These are phyloP conservation scores for Sialia sialis DNA, from an alignment of 2,113 vertebrate species.

Conservation along the genomic window DNA sequence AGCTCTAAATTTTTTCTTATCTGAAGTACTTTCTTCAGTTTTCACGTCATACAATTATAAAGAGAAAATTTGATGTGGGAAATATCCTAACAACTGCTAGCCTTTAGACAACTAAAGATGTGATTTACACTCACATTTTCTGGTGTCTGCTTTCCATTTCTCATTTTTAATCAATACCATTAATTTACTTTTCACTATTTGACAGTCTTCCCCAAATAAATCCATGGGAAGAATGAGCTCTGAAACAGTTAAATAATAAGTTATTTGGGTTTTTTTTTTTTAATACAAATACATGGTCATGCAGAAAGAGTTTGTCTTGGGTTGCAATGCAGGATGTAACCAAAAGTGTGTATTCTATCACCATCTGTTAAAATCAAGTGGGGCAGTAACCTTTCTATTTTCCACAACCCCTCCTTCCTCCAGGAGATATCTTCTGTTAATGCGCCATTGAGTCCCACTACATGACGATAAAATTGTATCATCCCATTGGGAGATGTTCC, in stretches of 20 bases:
- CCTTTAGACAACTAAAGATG: background rate
- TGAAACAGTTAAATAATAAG: background rate
- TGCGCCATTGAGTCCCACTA: no score
- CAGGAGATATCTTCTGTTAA: no score
- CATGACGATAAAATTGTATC: no score
- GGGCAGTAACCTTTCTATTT: no score
- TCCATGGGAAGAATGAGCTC: background rate
- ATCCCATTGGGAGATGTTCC: no score
- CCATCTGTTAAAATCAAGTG: no score
- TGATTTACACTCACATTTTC: background rate
- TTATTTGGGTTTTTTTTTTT: background rate
- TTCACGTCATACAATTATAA: background rate
- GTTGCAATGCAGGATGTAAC: no score
- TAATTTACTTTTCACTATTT: background rate
- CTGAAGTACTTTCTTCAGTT: background rate
- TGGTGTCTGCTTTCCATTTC: background rate
- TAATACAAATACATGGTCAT: background rate
- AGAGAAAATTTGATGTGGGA: background rate
- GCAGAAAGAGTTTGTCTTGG: background rate
- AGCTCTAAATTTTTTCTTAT: background rate
- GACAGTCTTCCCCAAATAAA: background rate
- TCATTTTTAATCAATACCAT: background rate
- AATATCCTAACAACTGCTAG: background rate
- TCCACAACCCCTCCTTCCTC: no score
- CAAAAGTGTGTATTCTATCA: no score